A percentile compares a stretch with the other conserved stretches of the same genome.
These are phyloP conservation scores for Solenodon paradoxus DNA, from an alignment of 2,113 vertebrate genomes.

Conservation along the genomic window DNA sequence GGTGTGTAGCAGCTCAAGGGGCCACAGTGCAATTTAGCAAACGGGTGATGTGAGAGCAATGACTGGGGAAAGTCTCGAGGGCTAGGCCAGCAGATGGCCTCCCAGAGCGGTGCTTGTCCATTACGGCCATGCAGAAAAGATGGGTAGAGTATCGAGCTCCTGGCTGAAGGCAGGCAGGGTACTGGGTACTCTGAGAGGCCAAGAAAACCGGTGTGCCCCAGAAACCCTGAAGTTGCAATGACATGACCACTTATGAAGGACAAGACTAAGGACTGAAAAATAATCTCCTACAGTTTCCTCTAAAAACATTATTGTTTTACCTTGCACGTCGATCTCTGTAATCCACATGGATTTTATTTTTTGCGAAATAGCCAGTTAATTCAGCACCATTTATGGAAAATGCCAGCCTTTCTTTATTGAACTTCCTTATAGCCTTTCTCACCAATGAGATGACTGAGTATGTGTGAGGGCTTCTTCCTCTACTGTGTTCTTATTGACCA, in stretches of 20 bases:
- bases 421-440: neutral
- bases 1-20: neutral
- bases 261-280: neutral
- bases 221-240: neutral
- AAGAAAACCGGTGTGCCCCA: neutral
- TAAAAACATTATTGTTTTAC: neutral
- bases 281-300: neutral
- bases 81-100: neutral
- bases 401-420: neutral
- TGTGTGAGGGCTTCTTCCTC: neutral
- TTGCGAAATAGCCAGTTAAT: neutral
- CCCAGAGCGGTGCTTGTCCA: neutral
- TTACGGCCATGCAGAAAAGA: neutral
- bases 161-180: neutral
- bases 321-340: neutral
- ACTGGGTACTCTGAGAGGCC: neutral
- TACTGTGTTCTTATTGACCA: neutral
- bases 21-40: neutral
- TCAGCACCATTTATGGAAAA: neutral
- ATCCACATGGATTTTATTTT: neutral
- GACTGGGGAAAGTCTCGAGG: neutral
- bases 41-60: neutral
- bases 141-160: neutral
- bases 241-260: neutral
- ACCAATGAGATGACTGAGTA: neutral